Base-by-base conservation (phyloP, 2,113 vertebrate genomes). In the Nothobranchius kuhntae region DNA sequence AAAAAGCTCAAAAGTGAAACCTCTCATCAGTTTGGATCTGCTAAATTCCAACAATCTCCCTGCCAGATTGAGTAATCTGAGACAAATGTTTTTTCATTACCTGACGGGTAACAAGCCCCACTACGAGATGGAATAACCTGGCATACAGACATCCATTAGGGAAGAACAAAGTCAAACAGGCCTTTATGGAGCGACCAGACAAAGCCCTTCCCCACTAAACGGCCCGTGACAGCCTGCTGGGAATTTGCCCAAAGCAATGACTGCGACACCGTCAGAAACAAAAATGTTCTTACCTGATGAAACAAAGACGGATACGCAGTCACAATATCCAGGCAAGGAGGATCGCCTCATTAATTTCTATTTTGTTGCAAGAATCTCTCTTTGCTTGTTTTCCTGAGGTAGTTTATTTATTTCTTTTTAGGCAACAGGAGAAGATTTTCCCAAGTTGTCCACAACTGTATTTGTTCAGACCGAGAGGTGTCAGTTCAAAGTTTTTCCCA, bases 211-310 rank as follows among this genome's bases (percentile, higher is more conserved):
- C 21, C 30, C 21, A 47, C 21, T 60, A 60, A 46, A 46, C 3
- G 21, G 8, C 57, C 44, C 21, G 13, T 26, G 42, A 60, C 42
- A 60, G 13, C 13, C 42, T 46, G 40, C n/a, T 60, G 44, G 58
- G 42, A 47, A 47, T 46, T 60, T 46, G 42, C 21, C 58, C 26
- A 26, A 60, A 60, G 17, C 42, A 60, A 46, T 60, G 12, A 60
- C n/a, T 57, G 15, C 9, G 38, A 40, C 21, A 60, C 24, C 44
- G 13, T 58, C 56, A 44, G 56, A 44, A 6, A 17, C 38, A 21
- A 58, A 40, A 44, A 44, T 17, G 9, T 17, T 21, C 9, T 55
- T 30, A 55, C 15, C 53, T 57, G 54, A 40, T 57, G 54, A 40
- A 57, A 57, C 35, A 57, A n/a, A 45, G 40, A 26, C 12, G 26